These are phyloP conservation scores for Sebastes flavidus DNA, from an alignment of 2,797 vertebrate genomes.

Conservation along the genomic window DNA sequence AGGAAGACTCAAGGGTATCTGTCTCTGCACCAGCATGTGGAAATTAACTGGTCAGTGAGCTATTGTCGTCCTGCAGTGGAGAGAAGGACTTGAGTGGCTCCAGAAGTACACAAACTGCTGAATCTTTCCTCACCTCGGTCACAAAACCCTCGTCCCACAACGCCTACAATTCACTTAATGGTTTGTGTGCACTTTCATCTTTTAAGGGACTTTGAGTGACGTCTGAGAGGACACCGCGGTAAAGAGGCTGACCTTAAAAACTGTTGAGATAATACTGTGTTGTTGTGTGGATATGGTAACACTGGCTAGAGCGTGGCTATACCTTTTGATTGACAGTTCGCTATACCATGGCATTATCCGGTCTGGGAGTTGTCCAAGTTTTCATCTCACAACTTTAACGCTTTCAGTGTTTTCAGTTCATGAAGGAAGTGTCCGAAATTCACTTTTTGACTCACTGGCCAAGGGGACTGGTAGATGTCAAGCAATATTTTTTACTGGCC, in stretches of 20 bases:
- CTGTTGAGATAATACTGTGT: not conserved
- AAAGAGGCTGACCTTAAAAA: conserved; percentile 25
- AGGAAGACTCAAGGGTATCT: conserved; percentile 25
- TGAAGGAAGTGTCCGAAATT: too few relatives aligned
- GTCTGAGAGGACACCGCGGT: not conserved
- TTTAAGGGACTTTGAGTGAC: conserved; percentile 21
- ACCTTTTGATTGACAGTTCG: too few relatives aligned
- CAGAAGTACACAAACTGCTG: conserved; percentile 26
- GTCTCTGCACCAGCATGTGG: conserved; percentile 16
- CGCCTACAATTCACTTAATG: conserved; percentile 19
- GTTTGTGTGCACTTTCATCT: conserved; percentile 18
- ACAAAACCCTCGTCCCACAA: conserved; percentile 34
- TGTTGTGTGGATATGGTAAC: not conserved
- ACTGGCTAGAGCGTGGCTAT: too few relatives aligned
- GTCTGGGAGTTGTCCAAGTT: too few relatives aligned
- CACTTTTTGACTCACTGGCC: too few relatives aligned
- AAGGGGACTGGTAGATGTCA: too few relatives aligned
- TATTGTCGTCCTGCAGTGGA: conserved; percentile 38
- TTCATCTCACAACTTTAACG: too few relatives aligned
- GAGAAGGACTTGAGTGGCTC: conserved; percentile 36
- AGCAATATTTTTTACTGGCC: too few relatives aligned
- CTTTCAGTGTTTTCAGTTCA: too few relatives aligned
- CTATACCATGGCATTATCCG: too few relatives aligned
- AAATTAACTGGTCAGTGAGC: conserved; percentile 44
- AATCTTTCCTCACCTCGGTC: conserved; percentile 41